Evolutionary conservation across 2,888 invertebrate species (phyloP).

Genomic region (Agelastica alni): DNA sequence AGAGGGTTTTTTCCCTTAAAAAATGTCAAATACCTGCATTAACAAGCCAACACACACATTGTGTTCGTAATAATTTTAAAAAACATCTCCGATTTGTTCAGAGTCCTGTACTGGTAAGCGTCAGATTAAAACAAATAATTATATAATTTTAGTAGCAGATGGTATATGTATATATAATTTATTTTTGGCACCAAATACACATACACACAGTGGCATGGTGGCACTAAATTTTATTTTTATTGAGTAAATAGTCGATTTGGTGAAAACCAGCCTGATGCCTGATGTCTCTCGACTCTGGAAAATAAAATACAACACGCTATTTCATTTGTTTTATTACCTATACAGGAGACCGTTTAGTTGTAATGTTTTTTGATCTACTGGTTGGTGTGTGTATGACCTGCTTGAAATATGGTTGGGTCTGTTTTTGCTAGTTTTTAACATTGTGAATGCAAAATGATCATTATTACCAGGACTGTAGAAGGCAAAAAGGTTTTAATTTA

Average conservation of each 20-base stretch:
- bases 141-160: conserved; percentile 17
- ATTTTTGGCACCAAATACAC: conserved; percentile 16
- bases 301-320: conserved; percentile 5
- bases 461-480: no score
- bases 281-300: conserved; percentile 2
- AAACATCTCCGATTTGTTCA: no score
- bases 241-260: conserved; percentile 17
- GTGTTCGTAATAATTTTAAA: no score
- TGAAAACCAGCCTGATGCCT: conserved; percentile 13
- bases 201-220: background rate
- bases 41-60: no score
- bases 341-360: conserved; percentile 8
- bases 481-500: no score
- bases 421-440: conserved; percentile 2
- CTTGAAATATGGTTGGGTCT: background rate
- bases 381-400: background rate
- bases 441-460: no score
- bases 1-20: no score
- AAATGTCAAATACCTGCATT: no score
- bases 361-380: conserved; percentile 1
- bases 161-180: conserved; percentile 16
- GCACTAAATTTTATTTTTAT: conserved; percentile 20
- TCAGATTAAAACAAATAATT: conserved; percentile 17
- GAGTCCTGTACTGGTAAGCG: background rate
- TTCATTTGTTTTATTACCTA: conserved; percentile 9